Conservation (phyloP, 1,140 invertebrate genomes). For the Drosophila mojavensis region DNA sequence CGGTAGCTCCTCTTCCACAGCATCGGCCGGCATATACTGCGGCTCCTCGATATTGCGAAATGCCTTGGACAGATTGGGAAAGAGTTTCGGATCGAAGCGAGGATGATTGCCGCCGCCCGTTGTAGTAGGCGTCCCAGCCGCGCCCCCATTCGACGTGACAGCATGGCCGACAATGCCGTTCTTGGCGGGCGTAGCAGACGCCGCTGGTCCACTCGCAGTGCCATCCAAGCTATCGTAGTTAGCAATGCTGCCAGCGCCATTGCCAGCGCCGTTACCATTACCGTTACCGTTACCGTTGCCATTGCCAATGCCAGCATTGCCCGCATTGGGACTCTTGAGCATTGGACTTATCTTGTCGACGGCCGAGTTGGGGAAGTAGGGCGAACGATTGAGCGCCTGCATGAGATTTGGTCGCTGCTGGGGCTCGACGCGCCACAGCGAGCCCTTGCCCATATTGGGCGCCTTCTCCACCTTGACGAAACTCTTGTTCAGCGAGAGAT, state of each 20-base stretch:
- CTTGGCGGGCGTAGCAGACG: constrained; percentile 46
- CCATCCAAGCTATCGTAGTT: constrained; percentile 56
- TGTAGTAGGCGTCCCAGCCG: not conserved
- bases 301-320: constrained; percentile 19
- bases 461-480: constrained; percentile 98
- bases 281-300: not conserved
- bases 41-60: constrained; percentile 71
- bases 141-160: constrained; percentile 39
- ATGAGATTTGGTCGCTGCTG: constrained; percentile 93
- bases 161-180: constrained; percentile 32
- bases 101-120: constrained; percentile 35
- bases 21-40: constrained; percentile 30
- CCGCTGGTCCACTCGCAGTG: not conserved
- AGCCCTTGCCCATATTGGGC: constrained; percentile 96
- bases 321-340: constrained; percentile 64
- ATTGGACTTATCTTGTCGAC: constrained; percentile 78
- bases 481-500: constrained; percentile 97
- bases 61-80: constrained; percentile 76
- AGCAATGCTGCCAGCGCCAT: not conserved
- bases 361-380: constrained; percentile 89
- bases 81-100: constrained; percentile 79
- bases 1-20: constrained; percentile 55
- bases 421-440: constrained; percentile 97
- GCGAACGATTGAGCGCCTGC: constrained; percentile 92
- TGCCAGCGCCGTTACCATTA: not conserved